Percentiles rank a stretch among this genome's conserved stretches.
phyloP scores from a whole-genome alignment of 2,797 vertebrate genomes.

The Melopsittacus undulatus region DNA sequence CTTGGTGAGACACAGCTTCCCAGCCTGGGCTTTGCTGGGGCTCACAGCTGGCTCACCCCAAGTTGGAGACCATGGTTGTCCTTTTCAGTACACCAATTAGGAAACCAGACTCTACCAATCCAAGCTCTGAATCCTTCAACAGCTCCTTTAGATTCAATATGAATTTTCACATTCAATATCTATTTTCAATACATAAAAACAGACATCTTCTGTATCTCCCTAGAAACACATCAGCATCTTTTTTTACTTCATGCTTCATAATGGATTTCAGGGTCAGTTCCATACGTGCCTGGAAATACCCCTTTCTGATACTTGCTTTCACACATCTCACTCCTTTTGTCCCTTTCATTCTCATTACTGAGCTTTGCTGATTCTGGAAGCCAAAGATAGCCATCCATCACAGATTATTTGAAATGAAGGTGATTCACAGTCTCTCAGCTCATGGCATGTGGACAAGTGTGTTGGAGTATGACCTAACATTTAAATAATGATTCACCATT shows the following conservation, averaged over 20 bases:
- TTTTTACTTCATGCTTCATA: background rate
- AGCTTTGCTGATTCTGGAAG: background rate
- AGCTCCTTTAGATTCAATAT: background rate
- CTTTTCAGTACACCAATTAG: background rate
- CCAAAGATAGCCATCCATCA: slow-evolving; percentile 8
- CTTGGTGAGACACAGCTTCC: background rate
- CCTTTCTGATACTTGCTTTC: background rate
- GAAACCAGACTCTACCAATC: background rate
- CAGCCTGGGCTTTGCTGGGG: background rate
- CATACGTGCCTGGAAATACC: background rate
- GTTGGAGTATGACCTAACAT: slow-evolving; percentile 7
- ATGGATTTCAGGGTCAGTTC: background rate
- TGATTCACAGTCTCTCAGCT: background rate
- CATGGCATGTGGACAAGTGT: background rate
- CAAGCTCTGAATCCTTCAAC: background rate
- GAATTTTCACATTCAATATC: background rate
- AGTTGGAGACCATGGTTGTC: rapidly evolving
- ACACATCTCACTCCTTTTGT: background rate
- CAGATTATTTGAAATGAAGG: background rate
- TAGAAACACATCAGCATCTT: background rate
- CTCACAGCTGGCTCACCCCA: background rate
- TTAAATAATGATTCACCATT: slow-evolving; percentile 10
- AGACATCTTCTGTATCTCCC: background rate
- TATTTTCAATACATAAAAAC: background rate
- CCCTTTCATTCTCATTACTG: background rate